Base-by-base conservation (phyloP, 1,140 invertebrate species). In the Megalopta genalis region DNA sequence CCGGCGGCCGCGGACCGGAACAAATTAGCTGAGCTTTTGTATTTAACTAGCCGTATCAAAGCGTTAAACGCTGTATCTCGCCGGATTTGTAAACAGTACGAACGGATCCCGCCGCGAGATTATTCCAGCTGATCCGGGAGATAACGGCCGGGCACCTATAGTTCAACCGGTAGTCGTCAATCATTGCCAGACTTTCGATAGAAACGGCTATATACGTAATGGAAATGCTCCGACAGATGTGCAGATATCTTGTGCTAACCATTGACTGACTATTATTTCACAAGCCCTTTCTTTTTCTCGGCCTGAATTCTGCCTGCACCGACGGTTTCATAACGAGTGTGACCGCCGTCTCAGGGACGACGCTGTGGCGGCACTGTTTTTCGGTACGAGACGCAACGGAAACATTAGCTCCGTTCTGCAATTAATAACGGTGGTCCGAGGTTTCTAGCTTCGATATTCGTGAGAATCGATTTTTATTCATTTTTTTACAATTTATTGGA, bases 1-100 rank as follows among this genome's bases (percentile, higher is more conserved):
- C 67, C 57, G 9, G 42, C 57, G 69, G 77, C 78, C 21, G 64
- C 72, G 54, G 65, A 76, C 72, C 78, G 72, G 78, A 80, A 80
- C 78, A 76, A 80, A 80, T 80, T 80, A 81, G 49, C 74, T 81
- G 79, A 81, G 74, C 73, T 81, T 75, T 81, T 64, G 67, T 81
- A 77, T 77, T 81, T 77, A 81, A 81, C 67, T 67, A 77, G 79
- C 73, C 74, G 73, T 81, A 81, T 77, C 66, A 68, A 64, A 77
- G 49, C 62, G 79, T 81, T 77, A 71, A 81, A 77, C 49, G 79
- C 18, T 71, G 74, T 69, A 81, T 81, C 62, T 70, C 27, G n/a
- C 73, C 32, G 39, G 67, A 77, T 81, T 70, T 81, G 62, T 77
- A 77, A 77, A 77, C 67, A 77, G 79, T 77, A 77, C 52, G 52